Percentiles rank a stretch among this genome's conserved stretches.
Evolutionary conservation across 1,140 invertebrate species (phyloP).

Genomic region (Aporrectodea caliginosa): DNA sequence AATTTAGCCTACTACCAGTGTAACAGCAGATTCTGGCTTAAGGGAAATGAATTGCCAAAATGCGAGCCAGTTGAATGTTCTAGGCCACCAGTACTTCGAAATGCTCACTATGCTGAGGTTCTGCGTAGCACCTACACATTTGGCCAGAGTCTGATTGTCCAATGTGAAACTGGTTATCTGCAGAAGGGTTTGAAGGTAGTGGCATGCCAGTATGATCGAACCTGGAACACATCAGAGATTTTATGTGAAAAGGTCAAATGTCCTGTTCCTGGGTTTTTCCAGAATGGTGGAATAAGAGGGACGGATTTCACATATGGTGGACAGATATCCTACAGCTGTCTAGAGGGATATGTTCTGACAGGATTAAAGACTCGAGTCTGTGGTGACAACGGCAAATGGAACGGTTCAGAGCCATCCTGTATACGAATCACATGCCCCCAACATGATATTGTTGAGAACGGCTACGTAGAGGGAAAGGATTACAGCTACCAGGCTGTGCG

Average conservation of each 20-base stretch:
- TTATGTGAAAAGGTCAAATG: slow-evolving; percentile 66
- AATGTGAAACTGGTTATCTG: too few species aligned
- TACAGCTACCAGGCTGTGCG: not conserved
- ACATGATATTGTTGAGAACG: not conserved
- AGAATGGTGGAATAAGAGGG: not conserved
- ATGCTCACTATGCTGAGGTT: too few species aligned
- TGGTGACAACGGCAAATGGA: slow-evolving; percentile 17
- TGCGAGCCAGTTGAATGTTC: too few species aligned
- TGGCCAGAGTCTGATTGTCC: too few species aligned
- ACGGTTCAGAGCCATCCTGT: slow-evolving; percentile 9
- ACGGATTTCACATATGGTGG: not conserved
- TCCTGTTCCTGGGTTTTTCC: not conserved
- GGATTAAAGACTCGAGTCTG: not conserved
- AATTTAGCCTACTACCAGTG: slow-evolving; percentile 10
- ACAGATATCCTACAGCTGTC: not conserved
- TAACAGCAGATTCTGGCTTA: slow-evolving; percentile 5
- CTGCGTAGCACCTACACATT: too few species aligned
- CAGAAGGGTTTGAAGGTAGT: too few species aligned
- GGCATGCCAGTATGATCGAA: slow-evolving; percentile 78
- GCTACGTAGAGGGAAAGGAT: slow-evolving; percentile 4
- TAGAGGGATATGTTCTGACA: not conserved
- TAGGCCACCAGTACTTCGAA: too few species aligned
- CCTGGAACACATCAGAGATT: slow-evolving; percentile 79
- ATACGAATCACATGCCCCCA: not conserved
- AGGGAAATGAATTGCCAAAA: slow-evolving; percentile 1